A percentile compares a stretch with the other conserved stretches of the same genome.
Evolutionary conservation across 1,140 invertebrate genomes (phyloP).

Genomic region (Elymnias hypermnestra): DNA sequence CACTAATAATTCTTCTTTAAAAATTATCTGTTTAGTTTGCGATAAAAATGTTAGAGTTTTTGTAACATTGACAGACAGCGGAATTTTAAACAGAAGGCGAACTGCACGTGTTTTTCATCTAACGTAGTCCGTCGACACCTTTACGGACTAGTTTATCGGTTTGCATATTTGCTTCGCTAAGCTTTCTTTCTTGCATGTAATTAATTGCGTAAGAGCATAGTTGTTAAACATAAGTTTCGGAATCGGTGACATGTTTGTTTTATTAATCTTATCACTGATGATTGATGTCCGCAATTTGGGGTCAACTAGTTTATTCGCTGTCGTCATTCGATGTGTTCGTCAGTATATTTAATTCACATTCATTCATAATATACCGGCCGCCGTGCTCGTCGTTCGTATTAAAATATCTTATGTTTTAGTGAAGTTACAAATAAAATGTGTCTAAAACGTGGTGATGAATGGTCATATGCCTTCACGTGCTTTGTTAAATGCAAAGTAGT

Average conservation of each 20-base stretch:
- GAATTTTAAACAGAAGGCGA: neutral
- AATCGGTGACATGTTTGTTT: constrained; percentile 11
- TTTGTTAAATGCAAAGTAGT: constrained; percentile 7
- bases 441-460: constrained; percentile 4
- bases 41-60: constrained; percentile 5
- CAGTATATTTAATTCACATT: constrained; percentile 7
- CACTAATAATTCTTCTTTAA: constrained; percentile 9
- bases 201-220: too few species aligned
- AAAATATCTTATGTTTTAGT: neutral
- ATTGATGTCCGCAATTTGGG: constrained; percentile 15
- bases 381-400: neutral
- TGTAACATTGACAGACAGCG: neutral
- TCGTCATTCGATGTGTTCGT: constrained; percentile 1
- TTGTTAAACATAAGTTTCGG: neutral
- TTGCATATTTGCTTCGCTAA: constrained; percentile 3
- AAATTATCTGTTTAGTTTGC: constrained; percentile 4
- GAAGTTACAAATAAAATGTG: neutral
- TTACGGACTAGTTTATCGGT: constrained; percentile 8
- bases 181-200: constrained; percentile 11
- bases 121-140: constrained; percentile 4
- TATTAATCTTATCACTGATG: constrained; percentile 19
- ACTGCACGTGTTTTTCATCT: constrained; percentile 11
- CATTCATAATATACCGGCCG: constrained; percentile 9
- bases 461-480: constrained; percentile 5
- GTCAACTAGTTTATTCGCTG: constrained; percentile 11